Percentiles rank a stretch among this genome's conserved stretches.
Conservation (phyloP, 2,113 vertebrate genomes). For the Fregata magnificens region DNA sequence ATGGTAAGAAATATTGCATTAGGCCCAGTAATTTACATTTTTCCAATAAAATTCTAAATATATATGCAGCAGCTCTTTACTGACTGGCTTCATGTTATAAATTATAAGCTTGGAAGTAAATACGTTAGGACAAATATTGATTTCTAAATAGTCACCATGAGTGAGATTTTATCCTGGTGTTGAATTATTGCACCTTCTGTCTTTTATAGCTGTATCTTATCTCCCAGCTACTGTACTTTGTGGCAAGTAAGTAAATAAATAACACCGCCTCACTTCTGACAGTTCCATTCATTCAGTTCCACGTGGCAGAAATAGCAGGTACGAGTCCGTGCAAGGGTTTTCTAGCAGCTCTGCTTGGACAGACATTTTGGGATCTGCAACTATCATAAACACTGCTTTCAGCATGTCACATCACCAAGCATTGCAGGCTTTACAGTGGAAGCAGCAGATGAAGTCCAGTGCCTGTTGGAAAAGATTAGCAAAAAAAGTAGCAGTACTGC, state of each 20-base stretch:
- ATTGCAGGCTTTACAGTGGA: background rate
- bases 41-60: constrained; percentile 34
- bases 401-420: background rate
- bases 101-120: background rate
- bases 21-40: constrained; percentile 26
- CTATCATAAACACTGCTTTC: background rate
- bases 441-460: background rate
- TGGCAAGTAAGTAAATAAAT: constrained; percentile 10
- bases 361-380: background rate
- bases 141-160: background rate
- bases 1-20: constrained; percentile 9
- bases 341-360: background rate
- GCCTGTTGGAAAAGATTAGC: background rate
- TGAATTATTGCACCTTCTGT: background rate
- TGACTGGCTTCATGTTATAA: background rate
- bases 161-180: constrained; percentile 14
- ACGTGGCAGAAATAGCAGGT: background rate
- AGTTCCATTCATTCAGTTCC: background rate
- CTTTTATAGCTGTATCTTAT: constrained; percentile 6
- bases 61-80: constrained; percentile 8
- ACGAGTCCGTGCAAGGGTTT: background rate
- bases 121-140: constrained; percentile 4
- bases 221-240: background rate
- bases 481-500: background rate
- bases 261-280: background rate